phyloP scores from a whole-genome alignment of 2,888 invertebrate species.

The Caenorhabditis sp. region DNA sequence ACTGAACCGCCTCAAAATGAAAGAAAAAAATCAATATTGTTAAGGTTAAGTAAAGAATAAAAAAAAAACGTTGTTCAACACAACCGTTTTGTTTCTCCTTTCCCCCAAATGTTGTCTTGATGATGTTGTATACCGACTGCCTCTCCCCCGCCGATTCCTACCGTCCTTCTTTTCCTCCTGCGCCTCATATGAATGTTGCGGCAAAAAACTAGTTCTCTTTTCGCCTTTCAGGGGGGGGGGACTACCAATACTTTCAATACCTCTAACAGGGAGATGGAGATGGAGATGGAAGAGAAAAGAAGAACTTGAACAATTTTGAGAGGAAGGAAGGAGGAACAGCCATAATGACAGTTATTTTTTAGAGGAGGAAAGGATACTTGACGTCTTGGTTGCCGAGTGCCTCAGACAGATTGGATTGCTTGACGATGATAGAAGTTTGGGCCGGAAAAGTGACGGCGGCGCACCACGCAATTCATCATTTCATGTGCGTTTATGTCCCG shows the following conservation, averaged over 20 bases:
- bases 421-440: conserved; percentile 11
- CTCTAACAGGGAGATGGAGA: too few relatives aligned
- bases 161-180: conserved; percentile 27
- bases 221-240: conserved; percentile 24
- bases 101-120: conserved; percentile 28
- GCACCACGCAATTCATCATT: conserved; percentile 64
- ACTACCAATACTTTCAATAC: conserved; percentile 12
- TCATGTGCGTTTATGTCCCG: conserved; percentile 57
- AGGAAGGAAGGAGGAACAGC: conserved; percentile 30
- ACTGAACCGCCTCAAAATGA: too few relatives aligned
- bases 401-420: background rate
- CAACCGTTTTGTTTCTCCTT: too few relatives aligned
- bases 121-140: conserved; percentile 19
- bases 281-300: background rate
- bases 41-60: too few relatives aligned
- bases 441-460: conserved; percentile 51
- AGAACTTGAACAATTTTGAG: conserved; percentile 50
- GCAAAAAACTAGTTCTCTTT: conserved; percentile 48
- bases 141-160: too few relatives aligned
- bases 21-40: too few relatives aligned
- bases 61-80: too few relatives aligned
- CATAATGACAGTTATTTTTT: conserved; percentile 10
- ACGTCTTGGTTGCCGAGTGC: too few relatives aligned
- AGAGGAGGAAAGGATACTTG: conserved; percentile 7
- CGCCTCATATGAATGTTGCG: conserved; percentile 49